phyloP scores from a whole-genome alignment of 2,888 invertebrate species.

The Ametastegia equiseti region DNA sequence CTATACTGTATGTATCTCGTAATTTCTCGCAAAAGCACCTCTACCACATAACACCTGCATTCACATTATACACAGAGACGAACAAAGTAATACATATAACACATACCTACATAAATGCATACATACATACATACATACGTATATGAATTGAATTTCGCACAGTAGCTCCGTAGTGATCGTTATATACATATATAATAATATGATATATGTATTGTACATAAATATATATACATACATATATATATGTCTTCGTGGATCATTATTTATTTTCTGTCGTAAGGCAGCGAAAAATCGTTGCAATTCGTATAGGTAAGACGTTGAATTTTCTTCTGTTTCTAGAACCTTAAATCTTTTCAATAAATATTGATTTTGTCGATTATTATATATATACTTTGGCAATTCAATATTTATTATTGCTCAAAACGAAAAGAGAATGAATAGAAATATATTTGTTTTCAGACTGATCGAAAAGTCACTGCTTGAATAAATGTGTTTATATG shows the following conservation, averaged over 20 bases:
- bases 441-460: background rate
- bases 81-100: too few species aligned
- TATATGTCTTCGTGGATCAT: too few species aligned
- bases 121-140: background rate
- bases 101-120: background rate
- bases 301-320: too few species aligned
- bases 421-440: too few species aligned
- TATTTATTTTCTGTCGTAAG: too few species aligned
- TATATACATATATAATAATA: constrained; percentile 32
- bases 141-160: constrained; percentile 5
- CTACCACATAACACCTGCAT: background rate
- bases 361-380: too few species aligned
- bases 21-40: background rate
- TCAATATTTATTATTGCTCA: too few species aligned
- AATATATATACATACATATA: background rate
- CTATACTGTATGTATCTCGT: too few species aligned
- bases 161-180: constrained; percentile 38
- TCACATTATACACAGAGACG: too few species aligned
- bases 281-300: too few species aligned
- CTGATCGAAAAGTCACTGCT: background rate
- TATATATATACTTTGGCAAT: background rate
- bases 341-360: too few species aligned
- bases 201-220: background rate
- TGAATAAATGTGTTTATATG: background rate
- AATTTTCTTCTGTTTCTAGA: too few species aligned